Evolutionary conservation across 2,113 vertebrate species (phyloP).

Genomic region (Perognathus longimembris): DNA sequence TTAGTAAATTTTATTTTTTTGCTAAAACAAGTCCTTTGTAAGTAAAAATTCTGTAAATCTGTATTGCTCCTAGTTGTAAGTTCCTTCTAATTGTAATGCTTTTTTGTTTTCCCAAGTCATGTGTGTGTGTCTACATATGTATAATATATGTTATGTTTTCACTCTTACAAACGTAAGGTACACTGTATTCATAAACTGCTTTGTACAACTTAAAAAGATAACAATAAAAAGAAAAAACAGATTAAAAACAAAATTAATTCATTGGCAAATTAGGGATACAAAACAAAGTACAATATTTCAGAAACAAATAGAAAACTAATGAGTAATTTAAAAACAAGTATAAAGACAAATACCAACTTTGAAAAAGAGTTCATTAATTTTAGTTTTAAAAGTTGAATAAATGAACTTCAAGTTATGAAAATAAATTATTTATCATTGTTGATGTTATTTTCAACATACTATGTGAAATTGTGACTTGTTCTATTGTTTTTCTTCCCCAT

Average conservation of each 20-base stretch:
- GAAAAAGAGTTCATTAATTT: not conserved
- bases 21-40: not conserved
- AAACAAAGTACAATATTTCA: not conserved
- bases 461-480: no score
- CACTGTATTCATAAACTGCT: not conserved
- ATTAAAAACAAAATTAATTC: no score
- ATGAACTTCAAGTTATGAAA: no score
- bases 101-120: not conserved
- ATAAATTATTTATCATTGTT: no score
- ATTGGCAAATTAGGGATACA: no score
- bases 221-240: no score
- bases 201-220: no score
- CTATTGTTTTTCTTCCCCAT: no score
- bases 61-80: not conserved
- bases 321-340: conserved; percentile 12
- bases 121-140: not conserved
- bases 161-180: not conserved
- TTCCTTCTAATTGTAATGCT: not conserved
- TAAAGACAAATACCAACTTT: not conserved
- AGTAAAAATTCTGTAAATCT: conserved; percentile 25
- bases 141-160: not conserved
- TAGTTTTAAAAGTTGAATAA: not conserved
- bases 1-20: conserved; percentile 13
- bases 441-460: no score
- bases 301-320: not conserved